A percentile compares a stretch with the other conserved stretches of the same genome.
Conservation (phyloP, 2,113 vertebrate genomes). For the Plestiodon gilberti region DNA sequence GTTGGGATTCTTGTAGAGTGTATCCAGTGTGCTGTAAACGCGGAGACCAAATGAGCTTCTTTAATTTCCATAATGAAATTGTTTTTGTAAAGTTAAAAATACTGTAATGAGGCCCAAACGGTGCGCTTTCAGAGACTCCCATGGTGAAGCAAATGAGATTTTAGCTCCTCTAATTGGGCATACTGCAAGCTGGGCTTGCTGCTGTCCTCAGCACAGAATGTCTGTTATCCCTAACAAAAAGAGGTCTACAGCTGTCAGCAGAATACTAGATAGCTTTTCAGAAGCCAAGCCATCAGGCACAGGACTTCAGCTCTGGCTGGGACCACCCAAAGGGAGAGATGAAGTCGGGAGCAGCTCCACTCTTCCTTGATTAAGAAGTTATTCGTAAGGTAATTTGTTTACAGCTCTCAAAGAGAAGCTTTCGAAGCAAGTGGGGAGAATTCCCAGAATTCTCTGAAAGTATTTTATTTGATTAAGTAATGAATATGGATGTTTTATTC, state of each 20-base stretch:
- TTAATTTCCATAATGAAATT: constrained; percentile 90
- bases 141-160: constrained; percentile 88
- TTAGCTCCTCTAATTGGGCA: constrained; percentile 86
- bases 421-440: constrained; percentile 74
- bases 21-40: constrained; percentile 77
- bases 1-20: constrained; percentile 77
- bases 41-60: constrained; percentile 81
- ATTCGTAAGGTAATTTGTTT: constrained; percentile 82
- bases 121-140: constrained; percentile 83
- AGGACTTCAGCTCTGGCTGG: constrained; percentile 73
- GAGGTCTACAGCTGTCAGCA: constrained; percentile 84
- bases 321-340: constrained; percentile 85
- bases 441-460: constrained; percentile 77
- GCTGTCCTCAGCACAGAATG: constrained; percentile 81
- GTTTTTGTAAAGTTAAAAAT: constrained; percentile 88
- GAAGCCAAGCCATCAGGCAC: constrained; percentile 73
- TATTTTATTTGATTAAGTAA: constrained; percentile 79
- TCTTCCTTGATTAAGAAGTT: constrained; percentile 83
- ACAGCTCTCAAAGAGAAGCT: constrained; percentile 74
- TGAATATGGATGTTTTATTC: constrained; percentile 79
- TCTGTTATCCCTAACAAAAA: constrained; percentile 85
- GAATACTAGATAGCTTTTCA: constrained; percentile 75
- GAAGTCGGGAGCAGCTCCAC: constrained; percentile 73
- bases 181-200: constrained; percentile 82
- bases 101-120: constrained; percentile 86